Evolutionary conservation across 1,140 invertebrate genomes (phyloP), one percentile per base, ranked within the genome.

Genomic region (Caenorhabditis brenneri): DNA sequence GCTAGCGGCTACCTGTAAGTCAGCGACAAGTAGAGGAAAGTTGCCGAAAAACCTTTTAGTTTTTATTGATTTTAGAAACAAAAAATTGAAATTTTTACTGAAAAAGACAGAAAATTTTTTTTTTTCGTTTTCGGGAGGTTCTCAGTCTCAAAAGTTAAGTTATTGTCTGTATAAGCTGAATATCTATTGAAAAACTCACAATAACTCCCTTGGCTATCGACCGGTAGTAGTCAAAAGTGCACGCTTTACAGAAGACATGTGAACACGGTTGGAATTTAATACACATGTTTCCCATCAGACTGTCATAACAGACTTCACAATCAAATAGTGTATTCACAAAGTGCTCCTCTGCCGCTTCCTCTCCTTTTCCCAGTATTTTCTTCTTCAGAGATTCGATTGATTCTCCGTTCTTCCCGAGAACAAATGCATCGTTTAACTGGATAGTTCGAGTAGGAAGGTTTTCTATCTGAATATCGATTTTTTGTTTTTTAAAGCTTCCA

Each of bases 401-500:
- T 42, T 46, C 65, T 24, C 22, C 65, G 42, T 46, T 74, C 15
- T 74, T 74, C 1, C 0, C 24, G 7, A 65, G 58, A 22, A 36
- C 31, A 36, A 10, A 15, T 31, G 65, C 65, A 3, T 74, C 65
- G n/a, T 74, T 74, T 15, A 74, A 24, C 4, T 74, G 42, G 5
- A 74, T 74, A 1, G 24, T 24, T 42, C 36, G 42, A 12, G 36
- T 24, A 0, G 27, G 65, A 4, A 42, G 6, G 10, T 74, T 33
- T 1, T 74, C 65, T 74, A 74, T 74, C 65, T 74, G 36, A 24
- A 74, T 15, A 74, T n/a, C n/a, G n/a, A n/a, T n/a, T n/a, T n/a
- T n/a, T n/a, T n/a, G 2, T 10, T 31, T n/a, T 19, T 42, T 24
- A 19, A 1, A 22, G 19, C 24, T 74, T 33, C 12, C 22, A 19